Base-by-base conservation (phyloP, 2,113 vertebrate species). In the Sterrhoptilus dennistouni region DNA sequence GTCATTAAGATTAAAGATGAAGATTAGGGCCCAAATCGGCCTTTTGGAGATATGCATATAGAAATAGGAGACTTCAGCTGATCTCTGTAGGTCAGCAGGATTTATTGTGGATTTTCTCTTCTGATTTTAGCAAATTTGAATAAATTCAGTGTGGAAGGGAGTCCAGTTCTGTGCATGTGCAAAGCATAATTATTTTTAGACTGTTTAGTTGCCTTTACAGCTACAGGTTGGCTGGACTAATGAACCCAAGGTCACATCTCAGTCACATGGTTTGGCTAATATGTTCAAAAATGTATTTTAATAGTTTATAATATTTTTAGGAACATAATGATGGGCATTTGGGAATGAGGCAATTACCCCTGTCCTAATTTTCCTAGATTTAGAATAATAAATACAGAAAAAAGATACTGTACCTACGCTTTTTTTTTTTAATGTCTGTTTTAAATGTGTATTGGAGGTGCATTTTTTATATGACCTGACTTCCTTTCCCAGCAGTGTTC, bases 11-110 rank as follows among this genome's bases (percentile, higher is more conserved):
- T 93, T 96, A 95, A 65, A 94, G 81, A 89, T 87, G 78, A 96
- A 95, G 94, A 95, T 96, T 97, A 97, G 40, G 65, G 44, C 63
- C 90, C 82, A 93, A 94, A 96, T 96, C 90, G 24, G 91, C 84
- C 91, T 94, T 96, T 96, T 96, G 84, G 82, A 94, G 91, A 70
- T 80, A 83, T 0, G 35, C 76, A 47, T 77, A 91, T 83, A 64
- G 89, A 89, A 95, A 70, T 31, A 63, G 66, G 93, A 96, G 92
- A 85, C 87, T 94, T 89, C 78, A 65, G 79, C 76, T 97, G 88
- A 89, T 92, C 78, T 93, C 84, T 91, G 29, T 49, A 77, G 84
- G 89, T 89, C 66, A 83, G 66, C 66, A 77, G 84, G 87, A 74
- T 96, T 96, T 96, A 83, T 69, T 50, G 16, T 86, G 91, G 87